Percentiles rank a stretch among this genome's conserved stretches.
Evolutionary conservation across 2,888 invertebrate species (phyloP).

Genomic region (Limenitis camilla): DNA sequence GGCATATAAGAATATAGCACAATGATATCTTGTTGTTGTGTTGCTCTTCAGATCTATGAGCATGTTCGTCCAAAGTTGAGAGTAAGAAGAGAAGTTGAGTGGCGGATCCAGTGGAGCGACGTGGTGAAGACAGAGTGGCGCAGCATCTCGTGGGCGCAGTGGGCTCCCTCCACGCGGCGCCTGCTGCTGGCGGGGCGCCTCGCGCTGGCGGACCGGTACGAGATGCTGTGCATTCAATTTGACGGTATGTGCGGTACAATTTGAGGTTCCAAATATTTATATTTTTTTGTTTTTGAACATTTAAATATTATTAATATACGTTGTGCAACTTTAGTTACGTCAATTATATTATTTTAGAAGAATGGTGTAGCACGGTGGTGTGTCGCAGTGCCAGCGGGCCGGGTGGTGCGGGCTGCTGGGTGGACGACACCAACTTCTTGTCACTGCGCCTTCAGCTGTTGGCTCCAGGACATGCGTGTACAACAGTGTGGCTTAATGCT

Average conservation of each 20-base stretch:
- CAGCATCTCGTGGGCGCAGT: conserved; percentile 27
- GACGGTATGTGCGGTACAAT: conserved; percentile 25
- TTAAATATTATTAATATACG: neutral
- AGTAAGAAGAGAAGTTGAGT: neutral
- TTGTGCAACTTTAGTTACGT: neutral
- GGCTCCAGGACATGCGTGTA: conserved; percentile 39
- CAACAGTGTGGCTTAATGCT: conserved; percentile 52
- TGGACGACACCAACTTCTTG: conserved; percentile 36
- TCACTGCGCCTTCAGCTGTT: conserved; percentile 42
- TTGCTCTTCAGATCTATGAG: too few species aligned
- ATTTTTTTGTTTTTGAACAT: too few species aligned
- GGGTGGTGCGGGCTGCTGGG: conserved; percentile 34
- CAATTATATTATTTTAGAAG: conserved; percentile 24
- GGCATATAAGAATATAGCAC: too few species aligned
- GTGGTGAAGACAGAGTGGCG: conserved; percentile 21
- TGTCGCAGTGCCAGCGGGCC: conserved; percentile 42
- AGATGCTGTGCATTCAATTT: conserved; percentile 39
- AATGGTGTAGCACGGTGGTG: conserved; percentile 28
- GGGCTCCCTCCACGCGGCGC: conserved; percentile 30
- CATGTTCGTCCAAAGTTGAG: neutral
- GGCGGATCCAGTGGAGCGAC: conserved; percentile 13
- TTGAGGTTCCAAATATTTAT: neutral
- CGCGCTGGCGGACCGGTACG: conserved; percentile 44
- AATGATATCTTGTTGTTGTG: too few species aligned
- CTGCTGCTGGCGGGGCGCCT: conserved; percentile 47